phyloP scores from a whole-genome alignment of 53 echinoderm and acorn worm genomes.

The Temnopleurus reevesii region DNA sequence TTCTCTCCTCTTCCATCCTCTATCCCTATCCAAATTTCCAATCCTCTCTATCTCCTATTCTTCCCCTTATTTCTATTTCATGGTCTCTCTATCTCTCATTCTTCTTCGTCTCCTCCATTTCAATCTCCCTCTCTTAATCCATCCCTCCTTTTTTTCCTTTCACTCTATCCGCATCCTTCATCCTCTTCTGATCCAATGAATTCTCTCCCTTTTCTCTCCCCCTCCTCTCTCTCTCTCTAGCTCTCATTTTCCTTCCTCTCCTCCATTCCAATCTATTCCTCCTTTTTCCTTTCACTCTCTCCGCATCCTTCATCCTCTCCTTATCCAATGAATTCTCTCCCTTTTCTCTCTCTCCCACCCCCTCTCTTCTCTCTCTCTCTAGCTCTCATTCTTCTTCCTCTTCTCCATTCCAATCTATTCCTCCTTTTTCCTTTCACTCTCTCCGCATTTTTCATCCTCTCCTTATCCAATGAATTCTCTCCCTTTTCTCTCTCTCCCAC shows the following conservation, averaged over 20 bases:
- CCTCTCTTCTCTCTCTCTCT: not conserved
- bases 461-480: not conserved
- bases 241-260: not conserved
- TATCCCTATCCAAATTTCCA: too few relatives aligned
- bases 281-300: too few relatives aligned
- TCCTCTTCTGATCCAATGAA: not conserved
- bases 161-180: not conserved
- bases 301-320: too few relatives aligned
- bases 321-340: too few relatives aligned
- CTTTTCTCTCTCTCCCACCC: not conserved
- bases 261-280: too few relatives aligned
- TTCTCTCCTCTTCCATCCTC: too few relatives aligned
- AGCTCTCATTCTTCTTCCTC: too few relatives aligned
- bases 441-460: not conserved
- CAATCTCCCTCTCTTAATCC: not conserved
- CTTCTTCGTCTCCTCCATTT: not conserved
- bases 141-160: not conserved
- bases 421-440: not conserved
- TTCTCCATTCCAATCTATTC: too few relatives aligned
- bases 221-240: not conserved
- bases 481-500: not conserved
- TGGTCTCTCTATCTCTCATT: not conserved
- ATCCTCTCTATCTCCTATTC: not conserved
- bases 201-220: not conserved
- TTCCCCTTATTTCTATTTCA: not conserved